Base-by-base conservation (phyloP, 2,888 invertebrate species). In the Calliopum simillimum region DNA sequence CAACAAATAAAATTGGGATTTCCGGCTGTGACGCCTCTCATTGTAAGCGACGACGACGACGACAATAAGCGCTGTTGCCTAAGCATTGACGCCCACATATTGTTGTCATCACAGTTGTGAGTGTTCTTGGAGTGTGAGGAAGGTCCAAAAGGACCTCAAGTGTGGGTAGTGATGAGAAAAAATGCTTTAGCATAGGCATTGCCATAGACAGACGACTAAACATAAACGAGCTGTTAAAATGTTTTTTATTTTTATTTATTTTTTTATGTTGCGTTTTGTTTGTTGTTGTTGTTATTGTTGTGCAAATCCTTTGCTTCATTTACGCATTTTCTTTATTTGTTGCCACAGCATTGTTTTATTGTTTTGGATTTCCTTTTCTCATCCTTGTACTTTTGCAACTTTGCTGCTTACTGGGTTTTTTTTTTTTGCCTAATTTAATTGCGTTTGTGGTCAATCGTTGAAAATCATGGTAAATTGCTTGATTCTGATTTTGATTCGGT, bases 401-500 rank as follows among this genome's bases (percentile, higher is more conserved):
- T 25, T 43, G 14, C 19, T 61, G 14, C 16, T 6, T 41, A n/a
- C 41, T 43, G 14, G 6, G 3, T 1, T 59, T 43, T 21, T 55
- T 44, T 23, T 19, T 46, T 61, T 16, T 70, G 75, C 74, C 74
- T 80, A 82, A 81, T 81, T 82, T 81, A 82, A 81, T 82, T 82
- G 83, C 76, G 79, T 81, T 61, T 81, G 82, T 77, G 82, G 82
- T 82, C 83, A 81, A 81, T 79, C 76, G 80, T 73, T 75, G 75
- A 74, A 79, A 78, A 82, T 82, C 83, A 82, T 81, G 76, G 74
- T 66, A 81, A 81, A 81, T 81, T 78, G 80, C 81, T 82, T 82
- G 81, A 81, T 79, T 80, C 82, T 82, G 79, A 82, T 62, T 21
- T 14, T 43, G 44, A 43, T 19, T 16, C 2, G 16, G 59, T 19